Evolutionary conservation across 2,888 invertebrate genomes (phyloP).

Genomic region (Archips crataeganus): DNA sequence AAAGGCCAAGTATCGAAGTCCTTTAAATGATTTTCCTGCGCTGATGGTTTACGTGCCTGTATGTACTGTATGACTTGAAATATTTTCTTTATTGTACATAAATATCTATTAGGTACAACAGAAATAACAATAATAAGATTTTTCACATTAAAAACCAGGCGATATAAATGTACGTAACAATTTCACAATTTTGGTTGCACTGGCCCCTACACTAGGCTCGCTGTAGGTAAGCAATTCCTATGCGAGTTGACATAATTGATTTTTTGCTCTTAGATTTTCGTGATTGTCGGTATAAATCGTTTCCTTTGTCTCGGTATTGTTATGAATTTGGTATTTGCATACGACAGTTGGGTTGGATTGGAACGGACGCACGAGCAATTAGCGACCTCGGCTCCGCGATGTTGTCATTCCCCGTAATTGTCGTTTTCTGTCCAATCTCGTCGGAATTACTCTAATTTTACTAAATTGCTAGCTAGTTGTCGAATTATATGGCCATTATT

Average conservation of each 20-base stretch:
- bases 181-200: too few relatives aligned
- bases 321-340: background rate
- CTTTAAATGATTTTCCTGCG: background rate
- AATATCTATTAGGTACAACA: too few relatives aligned
- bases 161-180: too few relatives aligned
- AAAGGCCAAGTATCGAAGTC: background rate
- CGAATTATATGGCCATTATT: slow-evolving; percentile 36
- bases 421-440: slow-evolving; percentile 6
- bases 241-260: too few relatives aligned
- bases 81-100: too few relatives aligned
- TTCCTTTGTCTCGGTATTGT: slow-evolving; percentile 1
- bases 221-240: too few relatives aligned
- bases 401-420: slow-evolving; percentile 34
- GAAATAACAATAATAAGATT: too few relatives aligned
- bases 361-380: slow-evolving; percentile 21
- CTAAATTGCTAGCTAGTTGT: slow-evolving; percentile 38
- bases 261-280: background rate
- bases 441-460: slow-evolving; percentile 29
- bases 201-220: too few relatives aligned
- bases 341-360: background rate
- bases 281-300: background rate
- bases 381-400: slow-evolving; percentile 10
- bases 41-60: background rate
- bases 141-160: too few relatives aligned
- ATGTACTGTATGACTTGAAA: background rate